Conservation (phyloP, 1,140 invertebrate species). For the silkworm (Bombyx mori) region ASM3026992v2 NC_085132.1:613501-614000, state of each 20-base stretch:
- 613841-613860: slow-evolving; percentile 86
- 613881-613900: slow-evolving; percentile 83
- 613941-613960: slow-evolving; percentile 86
- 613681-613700: slow-evolving; percentile 82
- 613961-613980: slow-evolving; percentile 83
- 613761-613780: slow-evolving; percentile 81
- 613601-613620: slow-evolving; percentile 83
- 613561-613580: slow-evolving; percentile 83
- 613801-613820: slow-evolving; percentile 90
- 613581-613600: slow-evolving; percentile 90
- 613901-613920: slow-evolving; percentile 82
- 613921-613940: slow-evolving; percentile 90
- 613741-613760: slow-evolving; percentile 83
- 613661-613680: slow-evolving; percentile 83
- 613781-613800: slow-evolving; percentile 83
- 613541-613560: slow-evolving; percentile 81
- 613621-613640: slow-evolving; percentile 86
- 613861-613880: slow-evolving; percentile 79
- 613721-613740: slow-evolving; percentile 86
- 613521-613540: slow-evolving; percentile 83
- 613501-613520: slow-evolving; percentile 86
- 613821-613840: slow-evolving; percentile 83
- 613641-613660: slow-evolving; percentile 79
- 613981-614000: slow-evolving; percentile 81
- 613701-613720: slow-evolving; percentile 90